Base-by-base conservation (phyloP, 2,888 invertebrate species). In the Acleris emargana region DNA sequence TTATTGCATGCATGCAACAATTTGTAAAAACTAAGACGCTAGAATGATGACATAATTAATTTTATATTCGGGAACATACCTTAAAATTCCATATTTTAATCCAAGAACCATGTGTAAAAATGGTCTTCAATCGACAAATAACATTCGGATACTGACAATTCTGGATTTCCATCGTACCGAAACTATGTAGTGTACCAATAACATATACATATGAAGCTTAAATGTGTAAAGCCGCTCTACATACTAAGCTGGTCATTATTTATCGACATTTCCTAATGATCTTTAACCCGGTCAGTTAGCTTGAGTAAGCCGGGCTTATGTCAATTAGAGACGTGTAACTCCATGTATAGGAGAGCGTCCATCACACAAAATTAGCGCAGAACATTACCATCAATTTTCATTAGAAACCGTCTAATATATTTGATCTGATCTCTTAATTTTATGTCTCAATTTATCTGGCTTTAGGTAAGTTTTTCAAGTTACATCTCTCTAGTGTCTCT, bases 261-360 rank as follows among this genome's bases (percentile, higher is more conserved):
- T 42, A 50, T 50, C 54, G 47, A 42, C 22, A 49, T 62, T 62
- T 17, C 62, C 54, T 38, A 62, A 62, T 55, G 55, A 62, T 22
- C 20, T 54, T 17, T 32, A 38, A 42, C 54, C 50, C 42, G 54
- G 45, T 53, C 49, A 49, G 18, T 55, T 49, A 49, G 47, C 54
- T 11, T 11, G 16, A 13, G 18, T 50, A 62, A 62, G 62, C 62
- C 42, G 55, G 25, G 51, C 45, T 63, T 58, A 64, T 47, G 53
- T 58, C 52, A 64, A 64, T 58, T 58, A 59, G 32, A 38, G 25
- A 25, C 16, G 3, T 38, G 18, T 32, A 58, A 47, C 42, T 49
- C 64, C 49, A 49, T 64, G 54, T 54, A 59, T 53, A 47, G 58
- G 25, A 13, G 32, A 47, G 47, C 45, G 53, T 58, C 53, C 25